Evolutionary conservation across 1,140 invertebrate genomes (phyloP).

Genomic region (Mizuhopecten yessoensis): DNA sequence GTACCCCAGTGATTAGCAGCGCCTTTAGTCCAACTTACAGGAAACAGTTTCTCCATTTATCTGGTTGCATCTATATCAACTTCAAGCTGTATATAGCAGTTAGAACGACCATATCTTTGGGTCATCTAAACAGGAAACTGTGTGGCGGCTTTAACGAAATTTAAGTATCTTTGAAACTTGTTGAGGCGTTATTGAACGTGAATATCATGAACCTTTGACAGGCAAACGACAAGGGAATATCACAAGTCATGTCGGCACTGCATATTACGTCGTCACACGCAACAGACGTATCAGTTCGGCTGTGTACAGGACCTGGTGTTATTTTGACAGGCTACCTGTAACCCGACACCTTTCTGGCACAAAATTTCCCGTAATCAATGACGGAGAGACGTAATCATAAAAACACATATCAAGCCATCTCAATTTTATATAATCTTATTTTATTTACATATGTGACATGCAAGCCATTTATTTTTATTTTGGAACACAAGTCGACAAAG

Average conservation of each 20-base stretch:
- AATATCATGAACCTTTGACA: slow-evolving; percentile 24
- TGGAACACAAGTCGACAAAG: background rate
- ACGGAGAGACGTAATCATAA: background rate
- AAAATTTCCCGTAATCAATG: background rate
- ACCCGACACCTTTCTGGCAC: background rate
- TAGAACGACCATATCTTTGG: background rate
- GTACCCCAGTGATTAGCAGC: background rate
- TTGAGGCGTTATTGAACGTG: background rate
- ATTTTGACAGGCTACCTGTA: slow-evolving; percentile 6
- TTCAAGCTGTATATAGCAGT: background rate
- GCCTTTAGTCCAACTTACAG: background rate
- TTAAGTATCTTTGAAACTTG: slow-evolving; percentile 27
- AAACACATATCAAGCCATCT: slow-evolving; percentile 16
- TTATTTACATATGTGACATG: background rate
- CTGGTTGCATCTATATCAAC: background rate
- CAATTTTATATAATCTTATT: background rate
- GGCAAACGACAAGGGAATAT: slow-evolving; percentile 21
- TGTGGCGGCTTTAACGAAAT: background rate
- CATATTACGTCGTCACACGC: background rate
- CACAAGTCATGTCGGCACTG: slow-evolving; percentile 23
- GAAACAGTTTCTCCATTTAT: background rate
- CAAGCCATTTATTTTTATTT: background rate
- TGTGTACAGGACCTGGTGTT: background rate
- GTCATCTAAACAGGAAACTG: background rate
- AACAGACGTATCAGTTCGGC: slow-evolving; percentile 4